Conservation (phyloP, 1,140 invertebrate species). For the Oncopodura yosiiana region DNA sequence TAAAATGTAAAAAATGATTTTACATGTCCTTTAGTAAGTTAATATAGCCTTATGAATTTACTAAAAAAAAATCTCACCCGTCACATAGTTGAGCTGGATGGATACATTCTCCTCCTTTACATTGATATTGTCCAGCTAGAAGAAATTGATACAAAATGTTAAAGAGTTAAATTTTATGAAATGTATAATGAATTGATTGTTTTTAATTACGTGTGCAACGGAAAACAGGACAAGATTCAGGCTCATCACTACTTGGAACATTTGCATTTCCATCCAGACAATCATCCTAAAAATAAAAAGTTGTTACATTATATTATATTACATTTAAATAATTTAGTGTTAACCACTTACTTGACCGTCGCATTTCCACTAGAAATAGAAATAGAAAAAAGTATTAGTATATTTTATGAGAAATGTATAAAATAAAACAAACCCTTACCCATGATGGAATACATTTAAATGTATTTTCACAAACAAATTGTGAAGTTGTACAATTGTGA, state of each 20-base stretch:
- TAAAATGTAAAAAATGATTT: neutral
- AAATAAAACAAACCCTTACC: constrained; percentile 21
- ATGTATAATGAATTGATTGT: constrained; percentile 17
- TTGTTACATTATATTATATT: neutral
- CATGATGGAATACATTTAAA: constrained; percentile 59
- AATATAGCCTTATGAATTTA: neutral
- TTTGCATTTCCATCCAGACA: constrained; percentile 20
- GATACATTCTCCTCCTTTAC: constrained; percentile 53
- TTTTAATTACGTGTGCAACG: constrained; percentile 55
- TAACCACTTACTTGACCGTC: constrained; percentile 44
- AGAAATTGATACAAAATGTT: too few species aligned
- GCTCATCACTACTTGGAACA: too few species aligned
- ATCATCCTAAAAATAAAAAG: constrained; percentile 49
- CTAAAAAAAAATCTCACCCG: constrained; percentile 14
- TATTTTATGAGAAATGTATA: too few species aligned
- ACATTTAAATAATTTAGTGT: constrained; percentile 33
- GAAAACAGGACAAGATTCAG: constrained; percentile 55
- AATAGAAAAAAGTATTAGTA: neutral
- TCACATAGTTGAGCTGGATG: constrained; percentile 57
- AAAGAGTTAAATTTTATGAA: too few species aligned
- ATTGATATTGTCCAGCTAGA: constrained; percentile 75
- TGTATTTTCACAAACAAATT: constrained; percentile 62
- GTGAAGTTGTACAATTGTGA: constrained; percentile 67
- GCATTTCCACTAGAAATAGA: constrained; percentile 51
- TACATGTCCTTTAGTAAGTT: constrained; percentile 34